phyloP scores from a whole-genome alignment of 2,888 invertebrate species.

The Papilio gigon region DNA sequence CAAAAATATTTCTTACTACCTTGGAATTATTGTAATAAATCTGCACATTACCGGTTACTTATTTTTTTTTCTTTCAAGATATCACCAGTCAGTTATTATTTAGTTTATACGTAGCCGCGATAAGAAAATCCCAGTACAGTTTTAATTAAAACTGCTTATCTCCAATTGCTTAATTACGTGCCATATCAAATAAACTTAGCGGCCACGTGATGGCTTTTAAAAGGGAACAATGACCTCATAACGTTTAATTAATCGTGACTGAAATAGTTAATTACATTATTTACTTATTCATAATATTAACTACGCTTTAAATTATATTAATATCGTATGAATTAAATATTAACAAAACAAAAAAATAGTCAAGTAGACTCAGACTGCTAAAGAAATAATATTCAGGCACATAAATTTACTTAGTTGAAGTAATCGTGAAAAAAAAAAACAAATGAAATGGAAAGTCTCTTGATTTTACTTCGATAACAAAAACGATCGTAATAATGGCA shows the following conservation, averaged over 20 bases:
- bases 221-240: conserved; percentile 23
- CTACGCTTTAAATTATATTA: not conserved
- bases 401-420: too few species aligned
- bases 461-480: too few species aligned
- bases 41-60: not conserved
- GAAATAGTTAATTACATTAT: conserved; percentile 18
- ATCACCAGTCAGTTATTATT: conserved; percentile 5
- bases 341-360: not conserved
- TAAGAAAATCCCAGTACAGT: conserved; percentile 20
- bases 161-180: conserved; percentile 22
- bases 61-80: conserved; percentile 13
- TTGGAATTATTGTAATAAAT: not conserved
- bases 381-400: too few species aligned
- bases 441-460: too few species aligned
- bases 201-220: conserved; percentile 15
- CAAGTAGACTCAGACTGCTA: too few species aligned
- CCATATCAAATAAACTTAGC: conserved; percentile 21
- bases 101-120: conserved; percentile 4
- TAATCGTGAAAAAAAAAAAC: too few species aligned
- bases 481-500: too few species aligned
- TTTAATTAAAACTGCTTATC: conserved; percentile 20
- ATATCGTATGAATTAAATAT: not conserved
- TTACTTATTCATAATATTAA: conserved; percentile 18
- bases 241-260: conserved; percentile 11
- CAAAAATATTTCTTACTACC: too few species aligned